Percentiles rank a stretch among this genome's conserved stretches.
Evolutionary conservation across 2,888 invertebrate genomes (phyloP).

Genomic region (Tipula helvola): DNA sequence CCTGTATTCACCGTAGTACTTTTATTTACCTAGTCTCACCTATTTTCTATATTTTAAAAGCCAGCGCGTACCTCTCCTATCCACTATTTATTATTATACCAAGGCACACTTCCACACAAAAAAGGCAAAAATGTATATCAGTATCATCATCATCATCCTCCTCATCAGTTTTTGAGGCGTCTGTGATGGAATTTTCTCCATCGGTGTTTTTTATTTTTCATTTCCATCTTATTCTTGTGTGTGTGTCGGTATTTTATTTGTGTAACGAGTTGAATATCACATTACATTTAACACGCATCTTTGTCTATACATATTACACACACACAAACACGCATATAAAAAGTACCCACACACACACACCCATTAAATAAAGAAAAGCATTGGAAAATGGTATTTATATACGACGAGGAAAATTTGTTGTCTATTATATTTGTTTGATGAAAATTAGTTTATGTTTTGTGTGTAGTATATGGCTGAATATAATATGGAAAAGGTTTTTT

Average conservation of each 20-base stretch:
- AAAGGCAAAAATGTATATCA: neutral
- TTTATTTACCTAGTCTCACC: too few relatives aligned
- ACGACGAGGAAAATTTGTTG: neutral
- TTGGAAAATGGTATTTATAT: neutral
- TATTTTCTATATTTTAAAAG: too few relatives aligned
- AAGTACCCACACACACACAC: neutral
- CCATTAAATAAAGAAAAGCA: neutral
- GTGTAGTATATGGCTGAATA: neutral
- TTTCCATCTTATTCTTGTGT: neutral
- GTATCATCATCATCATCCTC: neutral
- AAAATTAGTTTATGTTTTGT: neutral
- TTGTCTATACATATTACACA: neutral
- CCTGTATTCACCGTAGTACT: too few relatives aligned
- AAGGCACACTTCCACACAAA: neutral
- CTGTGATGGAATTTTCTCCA: neutral
- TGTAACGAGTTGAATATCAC: neutral
- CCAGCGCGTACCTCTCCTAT: too few relatives aligned
- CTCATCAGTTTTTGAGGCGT: neutral
- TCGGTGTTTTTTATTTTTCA: neutral
- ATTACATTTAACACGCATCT: conserved; percentile 4
- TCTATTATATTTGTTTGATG: neutral
- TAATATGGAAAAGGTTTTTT: neutral
- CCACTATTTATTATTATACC: neutral
- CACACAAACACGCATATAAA: neutral
- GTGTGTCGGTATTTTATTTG: neutral